Evolutionary conservation across 2,113 vertebrate genomes (phyloP), one percentile per base, ranked within the genome.

Genomic region (Eclectus roratus): DNA sequence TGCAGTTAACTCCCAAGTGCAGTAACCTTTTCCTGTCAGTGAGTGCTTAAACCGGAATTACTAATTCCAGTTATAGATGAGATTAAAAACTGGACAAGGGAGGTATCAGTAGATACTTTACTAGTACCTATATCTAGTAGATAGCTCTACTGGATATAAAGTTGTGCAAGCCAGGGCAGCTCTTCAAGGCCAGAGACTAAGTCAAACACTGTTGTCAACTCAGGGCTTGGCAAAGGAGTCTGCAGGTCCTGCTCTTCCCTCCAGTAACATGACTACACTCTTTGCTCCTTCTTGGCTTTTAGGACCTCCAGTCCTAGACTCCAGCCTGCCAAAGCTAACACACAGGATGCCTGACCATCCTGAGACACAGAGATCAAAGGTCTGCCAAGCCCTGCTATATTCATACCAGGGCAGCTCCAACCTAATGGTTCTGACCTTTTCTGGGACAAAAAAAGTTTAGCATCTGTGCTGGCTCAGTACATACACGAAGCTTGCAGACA

Each of bases 21-120:
- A 1, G 0, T 7, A 41, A 43, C 16, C 29, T 11, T 0, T 29
- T 13, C 53, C 72, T 24, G 43, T 7, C 56, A 28, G 24, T 2
- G 39, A 79, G 25, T 23, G 31, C 11, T 33, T 35, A 60, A 76
- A 27, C 25, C 68, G 55, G 47, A 56, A 80, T 61, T 28, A 49
- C 46, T 17, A 53, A 7, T 4, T 69, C 19, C 5, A 73, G 31
- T 1, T 66, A 70, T 1, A 53, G 61, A 39, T 14, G 39, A 63
- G 43, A 27, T 11, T 16, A 33, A 60, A 58, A 56, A n/a, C 18
- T 0, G 4, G 6, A 35, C 33, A 16, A 81, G 18, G n/a, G 31
- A 19, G 4, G 24, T 4, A 63, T 17, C 5, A 5, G 8, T 27
- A 10, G 63, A 24, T 58, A n/a, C 33, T 58, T 23, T 35, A 58